These are phyloP conservation scores for Hiodon tergisus DNA, from an alignment of 2,113 vertebrate genomes.

Conservation along the genomic window DNA sequence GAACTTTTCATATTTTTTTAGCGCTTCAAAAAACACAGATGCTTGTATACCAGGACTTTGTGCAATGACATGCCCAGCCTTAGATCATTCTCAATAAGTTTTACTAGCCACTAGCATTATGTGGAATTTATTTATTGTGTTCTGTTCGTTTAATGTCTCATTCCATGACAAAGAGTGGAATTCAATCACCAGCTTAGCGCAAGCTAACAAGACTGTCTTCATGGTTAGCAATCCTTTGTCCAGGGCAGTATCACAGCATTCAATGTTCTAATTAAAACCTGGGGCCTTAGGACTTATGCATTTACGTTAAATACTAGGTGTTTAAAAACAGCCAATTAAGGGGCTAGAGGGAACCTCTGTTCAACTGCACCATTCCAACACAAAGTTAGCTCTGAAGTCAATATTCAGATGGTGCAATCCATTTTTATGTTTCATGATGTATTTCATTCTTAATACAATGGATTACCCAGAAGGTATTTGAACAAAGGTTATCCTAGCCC, in stretches of 20 bases:
- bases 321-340: background rate
- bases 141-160: background rate
- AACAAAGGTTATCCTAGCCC: no score
- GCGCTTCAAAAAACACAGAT: background rate
- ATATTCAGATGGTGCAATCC: no score
- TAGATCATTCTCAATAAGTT: background rate
- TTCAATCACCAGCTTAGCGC: background rate
- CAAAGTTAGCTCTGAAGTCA: no score
- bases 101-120: background rate
- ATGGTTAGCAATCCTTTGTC: background rate
- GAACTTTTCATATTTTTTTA: conserved; percentile 7
- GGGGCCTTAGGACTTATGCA: background rate
- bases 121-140: background rate
- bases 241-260: background rate
- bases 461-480: no score
- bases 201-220: background rate
- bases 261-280: background rate
- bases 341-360: no score
- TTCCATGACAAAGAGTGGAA: background rate
- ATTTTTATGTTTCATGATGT: no score
- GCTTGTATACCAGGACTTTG: background rate
- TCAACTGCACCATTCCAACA: no score
- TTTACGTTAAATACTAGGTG: background rate
- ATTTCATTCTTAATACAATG: no score
- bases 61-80: background rate